These are phyloP conservation scores for Nematostella vectensis DNA, from an alignment of 92 coral and sea anemone species.

Conservation along the genomic window DNA sequence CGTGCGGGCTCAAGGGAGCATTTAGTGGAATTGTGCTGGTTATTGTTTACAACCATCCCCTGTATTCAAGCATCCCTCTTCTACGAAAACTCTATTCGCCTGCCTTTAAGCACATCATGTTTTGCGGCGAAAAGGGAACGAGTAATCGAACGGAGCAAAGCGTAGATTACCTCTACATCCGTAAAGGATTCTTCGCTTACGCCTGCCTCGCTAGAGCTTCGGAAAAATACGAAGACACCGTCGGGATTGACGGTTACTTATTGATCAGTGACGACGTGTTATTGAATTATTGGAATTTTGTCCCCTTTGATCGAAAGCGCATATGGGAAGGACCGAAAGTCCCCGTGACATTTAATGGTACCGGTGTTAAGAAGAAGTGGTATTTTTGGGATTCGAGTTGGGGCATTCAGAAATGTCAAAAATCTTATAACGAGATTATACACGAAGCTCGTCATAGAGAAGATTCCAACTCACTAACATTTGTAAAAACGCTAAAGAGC, in stretches of 20 bases:
- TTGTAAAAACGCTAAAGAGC: conserved; percentile 23
- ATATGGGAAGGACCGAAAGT: conserved; percentile 83
- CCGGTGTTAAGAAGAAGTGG: conserved; percentile 44
- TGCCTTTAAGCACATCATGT: conserved; percentile 60
- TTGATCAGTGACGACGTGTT: conserved; percentile 76
- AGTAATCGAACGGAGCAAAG: conserved; percentile 15
- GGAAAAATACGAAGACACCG: conserved; percentile 44
- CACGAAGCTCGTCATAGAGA: background rate
- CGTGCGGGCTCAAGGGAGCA: conserved; percentile 2
- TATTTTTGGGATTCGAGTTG: conserved; percentile 80
- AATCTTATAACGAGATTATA: conserved; percentile 63
- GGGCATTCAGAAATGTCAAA: conserved; percentile 67
- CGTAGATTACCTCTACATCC: conserved; percentile 41
- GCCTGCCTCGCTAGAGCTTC: conserved; percentile 67
- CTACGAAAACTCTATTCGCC: conserved; percentile 44
- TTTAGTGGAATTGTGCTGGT: conserved; percentile 56
- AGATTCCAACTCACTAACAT: conserved; percentile 3
- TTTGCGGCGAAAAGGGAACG: conserved; percentile 56
- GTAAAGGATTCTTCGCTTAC: conserved; percentile 72
- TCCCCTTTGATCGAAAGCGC: conserved; percentile 29
- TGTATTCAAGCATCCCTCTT: conserved; percentile 53
- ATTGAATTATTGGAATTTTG: conserved; percentile 76
- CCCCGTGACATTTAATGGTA: conserved; percentile 34
- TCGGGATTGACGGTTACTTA: conserved; percentile 42
- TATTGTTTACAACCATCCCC: conserved; percentile 58